Evolutionary conservation across 1,140 invertebrate genomes (phyloP), one percentile per base, ranked within the genome.

Genomic region (Armadillidium nasatum): DNA sequence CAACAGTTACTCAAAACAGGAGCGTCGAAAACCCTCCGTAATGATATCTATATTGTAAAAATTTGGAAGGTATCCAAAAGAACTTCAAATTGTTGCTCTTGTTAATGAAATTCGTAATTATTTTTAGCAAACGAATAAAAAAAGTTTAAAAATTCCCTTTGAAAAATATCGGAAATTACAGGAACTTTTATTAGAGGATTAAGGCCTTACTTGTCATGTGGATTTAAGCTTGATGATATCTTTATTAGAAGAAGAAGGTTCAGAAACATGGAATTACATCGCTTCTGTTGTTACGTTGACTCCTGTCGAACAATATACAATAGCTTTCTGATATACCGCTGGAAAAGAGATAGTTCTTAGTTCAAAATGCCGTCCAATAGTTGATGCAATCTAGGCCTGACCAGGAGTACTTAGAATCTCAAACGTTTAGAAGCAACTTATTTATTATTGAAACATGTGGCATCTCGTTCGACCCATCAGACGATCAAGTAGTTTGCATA

Each of bases 391-490:
- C 50, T 13, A 60, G 19, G 50, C 50, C 50, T 15, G 11, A 19
- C 7, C 11, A 60, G 19, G 11, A 19, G 19, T 60, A 60, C 50
- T 15, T 60, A 19, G 19, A 13, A 15, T 60, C 50, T 13, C 50
- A 60, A 60, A 60, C 19, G 7, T 60, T 60, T 19, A 2, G 50
- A 19, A 60, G 50, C 7, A 60, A 60, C 7, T 60, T 60, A 60
- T 60, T 60, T 60, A 1, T 60, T 15, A 60, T 60, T 60, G 50
- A 60, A 60, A 60, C 50, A 19, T 60, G 50, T 60, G 50, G 50
- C 50, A 60, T 13, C 19, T 3, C 11, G 4, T 60, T 60, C 19
- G 50, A 60, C 11, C 50, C 50, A 4, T 60, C 50, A 60, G 50
- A 60, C 19, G 50, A 60, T 19, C 19, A 15, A 19, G 50, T 60